Percentiles rank a stretch among this genome's conserved stretches.
phyloP scores from a whole-genome alignment of 1,140 invertebrate species.

The Pseudomyrmex flavicornis region DNA sequence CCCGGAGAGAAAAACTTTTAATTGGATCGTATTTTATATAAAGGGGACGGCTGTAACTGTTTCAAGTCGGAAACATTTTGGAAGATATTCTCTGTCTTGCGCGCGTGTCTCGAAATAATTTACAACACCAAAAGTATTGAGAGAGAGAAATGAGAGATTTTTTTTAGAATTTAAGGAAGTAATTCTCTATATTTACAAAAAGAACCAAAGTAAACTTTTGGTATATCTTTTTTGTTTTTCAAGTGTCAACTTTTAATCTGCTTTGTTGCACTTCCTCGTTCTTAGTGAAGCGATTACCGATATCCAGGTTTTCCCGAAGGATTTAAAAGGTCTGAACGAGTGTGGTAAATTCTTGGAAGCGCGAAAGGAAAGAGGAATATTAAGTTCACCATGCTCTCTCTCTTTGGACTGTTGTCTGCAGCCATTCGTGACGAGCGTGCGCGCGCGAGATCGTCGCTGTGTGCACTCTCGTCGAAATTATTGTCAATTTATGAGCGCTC shows the following conservation, averaged over 20 bases:
- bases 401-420: conserved; percentile 59
- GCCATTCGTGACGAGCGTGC: conserved; percentile 13
- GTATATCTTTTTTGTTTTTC: background rate
- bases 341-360: conserved; percentile 23
- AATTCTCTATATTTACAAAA: background rate
- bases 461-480: conserved; percentile 76
- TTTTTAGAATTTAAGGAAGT: background rate
- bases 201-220: background rate
- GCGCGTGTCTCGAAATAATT: conserved; percentile 12
- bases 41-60: conserved; percentile 2
- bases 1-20: conserved; percentile 28
- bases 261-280: background rate
- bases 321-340: conserved; percentile 27
- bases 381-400: conserved; percentile 22
- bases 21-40: conserved; percentile 33
- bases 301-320: conserved; percentile 11
- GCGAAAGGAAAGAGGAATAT: background rate
- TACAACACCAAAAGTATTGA: conserved; percentile 11
- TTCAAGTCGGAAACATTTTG: conserved; percentile 18
- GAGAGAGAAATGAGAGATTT: background rate
- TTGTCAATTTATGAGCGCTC: conserved; percentile 77
- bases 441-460: conserved; percentile 30
- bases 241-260: conserved; percentile 30
- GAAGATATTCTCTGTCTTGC: background rate
- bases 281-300: conserved; percentile 10